phyloP scores from a whole-genome alignment of 1,140 invertebrate genomes.

The Drosophila suzukii region DNA sequence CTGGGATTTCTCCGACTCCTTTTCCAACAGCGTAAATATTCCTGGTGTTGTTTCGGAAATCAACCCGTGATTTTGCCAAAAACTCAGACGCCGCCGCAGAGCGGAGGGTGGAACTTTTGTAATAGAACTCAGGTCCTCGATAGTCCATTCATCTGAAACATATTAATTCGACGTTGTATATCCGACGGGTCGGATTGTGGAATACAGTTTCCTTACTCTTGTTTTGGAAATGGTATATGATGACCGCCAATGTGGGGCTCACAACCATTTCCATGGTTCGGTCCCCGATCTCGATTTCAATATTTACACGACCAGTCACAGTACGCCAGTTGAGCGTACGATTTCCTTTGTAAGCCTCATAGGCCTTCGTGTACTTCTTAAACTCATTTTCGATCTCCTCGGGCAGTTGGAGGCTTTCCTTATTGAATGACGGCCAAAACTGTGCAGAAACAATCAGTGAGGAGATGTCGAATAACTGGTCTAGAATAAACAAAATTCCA shows the following conservation, averaged over 20 bases:
- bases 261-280: constrained; percentile 93
- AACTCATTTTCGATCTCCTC: constrained; percentile 92
- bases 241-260: constrained; percentile 96
- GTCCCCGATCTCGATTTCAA: constrained; percentile 96
- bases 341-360: constrained; percentile 97
- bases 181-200: not conserved
- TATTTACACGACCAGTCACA: constrained; percentile 95
- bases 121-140: constrained; percentile 92
- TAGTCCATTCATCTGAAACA: constrained; percentile 88
- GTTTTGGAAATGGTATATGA: constrained; percentile 97
- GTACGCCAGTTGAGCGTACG: constrained; percentile 97
- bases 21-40: constrained; percentile 92
- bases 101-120: constrained; percentile 94
- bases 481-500: constrained; percentile 22
- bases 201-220: constrained; percentile 86
- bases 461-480: constrained; percentile 85
- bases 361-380: constrained; percentile 95
- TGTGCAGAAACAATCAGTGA: constrained; percentile 98
- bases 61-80: constrained; percentile 95
- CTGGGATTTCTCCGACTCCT: constrained; percentile 86
- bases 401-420: constrained; percentile 96
- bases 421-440: constrained; percentile 99
- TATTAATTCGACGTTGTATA: not conserved
- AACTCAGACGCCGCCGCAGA: constrained; percentile 93
- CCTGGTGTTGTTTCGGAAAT: constrained; percentile 91